Conservation (phyloP, 2,888 invertebrate genomes). For the Peribatodes rhomboidaria region DNA sequence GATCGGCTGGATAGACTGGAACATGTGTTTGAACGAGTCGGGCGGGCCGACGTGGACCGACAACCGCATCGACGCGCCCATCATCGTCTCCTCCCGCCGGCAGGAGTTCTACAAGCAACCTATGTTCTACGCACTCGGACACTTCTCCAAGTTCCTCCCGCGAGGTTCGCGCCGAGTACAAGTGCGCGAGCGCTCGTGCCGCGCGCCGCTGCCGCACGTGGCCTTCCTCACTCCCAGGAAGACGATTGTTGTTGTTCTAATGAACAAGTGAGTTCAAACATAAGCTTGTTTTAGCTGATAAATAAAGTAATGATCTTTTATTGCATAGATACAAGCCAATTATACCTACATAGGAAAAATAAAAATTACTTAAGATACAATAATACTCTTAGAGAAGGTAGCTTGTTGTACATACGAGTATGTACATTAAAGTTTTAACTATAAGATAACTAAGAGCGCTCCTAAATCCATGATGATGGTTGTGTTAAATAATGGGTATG, state of each 20-base stretch:
- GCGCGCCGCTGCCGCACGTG: slow-evolving; percentile 46
- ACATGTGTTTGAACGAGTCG: slow-evolving; percentile 89
- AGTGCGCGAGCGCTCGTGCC: slow-evolving; percentile 42
- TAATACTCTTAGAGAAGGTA: no score
- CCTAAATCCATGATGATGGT: no score
- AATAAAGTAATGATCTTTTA: no score
- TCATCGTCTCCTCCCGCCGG: slow-evolving; percentile 74
- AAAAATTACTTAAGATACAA: no score
- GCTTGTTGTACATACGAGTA: no score
- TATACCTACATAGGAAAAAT: no score
- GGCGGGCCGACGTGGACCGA: slow-evolving; percentile 93
- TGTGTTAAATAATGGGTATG: no score
- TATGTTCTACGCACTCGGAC: slow-evolving; percentile 93
- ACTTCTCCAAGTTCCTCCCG: slow-evolving; percentile 90
- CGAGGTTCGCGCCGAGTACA: slow-evolving; percentile 80
- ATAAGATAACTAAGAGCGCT: no score
- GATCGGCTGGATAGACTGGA: slow-evolving; percentile 96
- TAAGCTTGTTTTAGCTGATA: no score
- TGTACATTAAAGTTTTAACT: no score
- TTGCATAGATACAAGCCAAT: no score
- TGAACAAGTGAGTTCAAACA: slow-evolving; percentile 59
- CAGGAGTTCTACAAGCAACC: slow-evolving; percentile 96
- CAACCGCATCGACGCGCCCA: slow-evolving; percentile 92
- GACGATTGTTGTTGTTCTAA: slow-evolving; percentile 61
- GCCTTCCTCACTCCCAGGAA: slow-evolving; percentile 61